Evolutionary conservation across 1,140 invertebrate genomes (phyloP), one percentile per base, ranked within the genome.

Genomic region (Coelopa frigida): DNA sequence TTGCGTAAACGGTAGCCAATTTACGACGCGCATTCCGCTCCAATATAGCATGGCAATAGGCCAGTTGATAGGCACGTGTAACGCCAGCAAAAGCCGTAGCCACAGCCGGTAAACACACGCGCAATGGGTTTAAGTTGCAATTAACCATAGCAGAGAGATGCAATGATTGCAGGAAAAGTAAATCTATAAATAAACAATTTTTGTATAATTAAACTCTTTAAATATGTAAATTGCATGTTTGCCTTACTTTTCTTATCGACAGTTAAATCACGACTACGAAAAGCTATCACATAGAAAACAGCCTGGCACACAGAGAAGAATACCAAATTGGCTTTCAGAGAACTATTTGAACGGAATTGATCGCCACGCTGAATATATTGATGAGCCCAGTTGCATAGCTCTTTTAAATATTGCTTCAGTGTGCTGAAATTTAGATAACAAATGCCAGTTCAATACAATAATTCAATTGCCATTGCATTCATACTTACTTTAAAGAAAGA

Each of bases 301-400:
- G 85, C 80, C 71, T 96, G 91, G 59, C 90, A 94, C 10, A 93
- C 80, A 12, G 84, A 80, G 67, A 94, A 93, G 70, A 96, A 97
- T 2, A 92, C 81, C 22, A 78, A 74, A 67, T 97, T 91, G 4
- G 82, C 75, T 60, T 80, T 79, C 2, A 73, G 49, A 51, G 78
- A 75, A 41, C 72, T 64, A 61, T 77, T 72, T 10, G 59, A 54
- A 42, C 53, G 57, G 38, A 55, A 57, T 27, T 57, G 51, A 55
- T 82, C 78, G 50, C 77, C 76, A 49, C 68, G 75, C 27, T 75
- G 70, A 14, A 90, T 83, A 58, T 93, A 91, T 36, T 66, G 61
- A 55, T 89, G 83, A 32, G 87, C 77, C 86, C 86, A 92, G 7
- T 70, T 67, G 21, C 76, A 68, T 59, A 91, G 76, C 56, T 83